These are phyloP conservation scores for Ptychodera flava DNA, from an alignment of 35 echinoderm and acorn worm species.

Conservation along the genomic window DNA sequence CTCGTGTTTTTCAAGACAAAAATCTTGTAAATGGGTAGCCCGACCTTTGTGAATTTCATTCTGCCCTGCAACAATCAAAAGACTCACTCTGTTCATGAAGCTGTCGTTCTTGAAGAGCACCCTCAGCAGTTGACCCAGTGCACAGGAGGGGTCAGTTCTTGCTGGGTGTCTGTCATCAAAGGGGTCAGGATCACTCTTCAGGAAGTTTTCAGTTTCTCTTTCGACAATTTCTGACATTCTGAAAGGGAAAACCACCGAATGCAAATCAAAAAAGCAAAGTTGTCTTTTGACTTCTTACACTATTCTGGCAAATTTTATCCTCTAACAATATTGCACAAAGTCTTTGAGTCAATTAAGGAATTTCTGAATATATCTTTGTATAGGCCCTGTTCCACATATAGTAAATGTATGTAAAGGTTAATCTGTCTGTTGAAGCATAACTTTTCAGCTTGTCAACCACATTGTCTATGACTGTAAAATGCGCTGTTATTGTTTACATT, in stretches of 20 bases:
- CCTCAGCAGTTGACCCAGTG: constrained; percentile 72
- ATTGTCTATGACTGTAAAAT: too few relatives aligned
- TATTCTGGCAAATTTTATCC: not conserved
- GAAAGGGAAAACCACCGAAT: constrained; percentile 6
- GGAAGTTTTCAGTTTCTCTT: constrained; percentile 68
- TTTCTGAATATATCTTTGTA: too few relatives aligned
- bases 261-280: not conserved
- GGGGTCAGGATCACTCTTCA: constrained; percentile 85
- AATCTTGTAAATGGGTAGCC: too few relatives aligned
- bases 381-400: too few relatives aligned
- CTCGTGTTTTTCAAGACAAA: too few relatives aligned
- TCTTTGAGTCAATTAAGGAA: not conserved
- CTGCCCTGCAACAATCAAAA: too few relatives aligned
- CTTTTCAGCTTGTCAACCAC: too few relatives aligned
- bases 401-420: too few relatives aligned
- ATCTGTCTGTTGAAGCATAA: too few relatives aligned
- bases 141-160: constrained; percentile 66
- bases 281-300: not conserved
- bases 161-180: constrained; percentile 96
- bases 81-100: constrained; percentile 71
- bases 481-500: too few relatives aligned
- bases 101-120: constrained; percentile 85
- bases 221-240: constrained; percentile 84
- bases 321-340: not conserved
- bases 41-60: too few relatives aligned